These are phyloP conservation scores for Catharus ustulatus DNA, from an alignment of 2,797 vertebrate species.

Conservation along the genomic window DNA sequence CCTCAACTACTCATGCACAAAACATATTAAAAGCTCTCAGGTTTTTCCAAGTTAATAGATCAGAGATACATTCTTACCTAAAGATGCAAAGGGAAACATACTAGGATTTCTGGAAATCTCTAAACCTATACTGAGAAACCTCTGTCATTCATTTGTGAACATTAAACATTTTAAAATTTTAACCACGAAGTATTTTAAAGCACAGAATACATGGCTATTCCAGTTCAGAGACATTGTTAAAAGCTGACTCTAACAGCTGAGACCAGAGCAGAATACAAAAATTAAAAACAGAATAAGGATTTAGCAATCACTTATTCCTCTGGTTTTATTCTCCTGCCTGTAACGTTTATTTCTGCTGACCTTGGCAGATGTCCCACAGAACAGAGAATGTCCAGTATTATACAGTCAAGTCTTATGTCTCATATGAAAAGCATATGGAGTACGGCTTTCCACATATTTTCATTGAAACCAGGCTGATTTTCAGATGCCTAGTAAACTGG, in stretches of 20 bases:
- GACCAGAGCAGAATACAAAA: not conserved
- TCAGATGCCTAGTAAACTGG: not conserved
- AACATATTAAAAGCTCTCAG: not conserved
- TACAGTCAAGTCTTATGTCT: not conserved
- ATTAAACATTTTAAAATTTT: not conserved
- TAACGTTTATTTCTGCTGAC: constrained; percentile 23
- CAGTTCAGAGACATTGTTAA: not conserved
- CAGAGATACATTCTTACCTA: not conserved
- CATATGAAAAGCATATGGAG: constrained; percentile 15
- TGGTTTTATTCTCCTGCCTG: not conserved
- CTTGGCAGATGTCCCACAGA: not conserved
- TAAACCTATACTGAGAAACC: not conserved
- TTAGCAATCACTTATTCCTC: not conserved
- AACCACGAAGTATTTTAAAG: not conserved
- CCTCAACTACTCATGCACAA: not conserved
- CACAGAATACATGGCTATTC: not conserved
- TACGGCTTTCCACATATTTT: not conserved
- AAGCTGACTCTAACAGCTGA: not conserved
- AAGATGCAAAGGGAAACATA: not conserved
- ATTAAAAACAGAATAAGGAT: not conserved
- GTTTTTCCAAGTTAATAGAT: not conserved
- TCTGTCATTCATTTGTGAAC: not conserved
- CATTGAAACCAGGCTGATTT: not conserved
- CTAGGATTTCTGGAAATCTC: not conserved
- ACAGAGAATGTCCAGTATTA: not conserved